Evolutionary conservation across 2,888 invertebrate species (phyloP).

Genomic region (Frankliniella fusca): DNA sequence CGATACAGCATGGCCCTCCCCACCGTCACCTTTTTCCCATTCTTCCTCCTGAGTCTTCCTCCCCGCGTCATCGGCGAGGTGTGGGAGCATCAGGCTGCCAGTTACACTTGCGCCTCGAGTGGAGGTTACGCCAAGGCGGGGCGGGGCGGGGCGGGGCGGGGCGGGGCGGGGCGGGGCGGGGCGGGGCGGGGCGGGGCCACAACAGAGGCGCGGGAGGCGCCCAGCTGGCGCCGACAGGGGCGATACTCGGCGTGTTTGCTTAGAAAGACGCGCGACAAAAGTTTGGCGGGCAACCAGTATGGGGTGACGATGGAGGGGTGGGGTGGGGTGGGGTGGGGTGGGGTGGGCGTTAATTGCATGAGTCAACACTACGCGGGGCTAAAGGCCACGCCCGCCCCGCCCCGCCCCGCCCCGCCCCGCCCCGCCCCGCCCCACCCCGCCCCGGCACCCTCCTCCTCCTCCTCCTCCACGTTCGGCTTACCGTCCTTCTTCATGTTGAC

Average conservation of each 20-base stretch:
- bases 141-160: not conserved
- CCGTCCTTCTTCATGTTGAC: constrained; percentile 94
- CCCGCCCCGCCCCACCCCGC: not conserved
- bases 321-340: not conserved
- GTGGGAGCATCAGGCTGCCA: constrained; percentile 9
- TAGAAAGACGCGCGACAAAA: constrained; percentile 16
- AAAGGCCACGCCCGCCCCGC: not conserved
- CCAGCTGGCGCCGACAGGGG: not conserved
- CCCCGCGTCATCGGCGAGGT: not conserved
- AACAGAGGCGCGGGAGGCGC: not conserved
- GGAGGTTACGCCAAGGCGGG: not conserved
- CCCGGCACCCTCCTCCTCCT: not conserved
- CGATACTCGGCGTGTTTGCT: constrained; percentile 19
- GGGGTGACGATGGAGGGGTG: not conserved
- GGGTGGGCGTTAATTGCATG: constrained; percentile 14
- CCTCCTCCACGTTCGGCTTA: constrained; percentile 49
- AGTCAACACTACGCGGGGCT: not conserved
- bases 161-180: not conserved
- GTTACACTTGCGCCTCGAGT: constrained; percentile 21
- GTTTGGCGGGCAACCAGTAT: not conserved
- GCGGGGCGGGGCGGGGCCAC: not conserved
- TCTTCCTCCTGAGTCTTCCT: not conserved
- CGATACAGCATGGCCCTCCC: constrained; percentile 22
- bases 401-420: not conserved
- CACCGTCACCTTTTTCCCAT: not conserved